Conservation (phyloP, 2,888 invertebrate genomes). For the Mesorhabditis spiculigera region DNA sequence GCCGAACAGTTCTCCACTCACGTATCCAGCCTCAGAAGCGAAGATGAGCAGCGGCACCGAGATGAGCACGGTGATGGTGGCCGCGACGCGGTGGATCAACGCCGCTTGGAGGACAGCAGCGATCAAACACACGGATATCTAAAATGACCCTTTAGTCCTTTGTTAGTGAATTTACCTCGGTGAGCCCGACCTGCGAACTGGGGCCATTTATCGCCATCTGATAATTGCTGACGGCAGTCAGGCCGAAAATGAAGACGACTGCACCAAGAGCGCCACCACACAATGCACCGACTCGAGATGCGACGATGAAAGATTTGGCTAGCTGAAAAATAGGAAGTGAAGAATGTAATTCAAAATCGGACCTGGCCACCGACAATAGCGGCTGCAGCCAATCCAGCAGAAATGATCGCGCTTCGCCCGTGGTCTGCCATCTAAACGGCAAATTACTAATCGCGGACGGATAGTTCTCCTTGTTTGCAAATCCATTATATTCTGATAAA, state of each 20-base stretch:
- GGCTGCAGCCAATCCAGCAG: not conserved
- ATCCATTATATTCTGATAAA: slow-evolving; percentile 6
- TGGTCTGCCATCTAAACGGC: slow-evolving; percentile 10
- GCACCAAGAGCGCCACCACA: slow-evolving; percentile 22
- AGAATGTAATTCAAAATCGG: not conserved
- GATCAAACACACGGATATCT: not conserved
- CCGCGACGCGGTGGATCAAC: not conserved
- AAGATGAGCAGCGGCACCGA: not conserved
- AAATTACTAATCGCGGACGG: not conserved
- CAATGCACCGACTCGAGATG: slow-evolving; percentile 9
- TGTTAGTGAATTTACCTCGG: not conserved
- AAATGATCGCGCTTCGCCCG: not conserved
- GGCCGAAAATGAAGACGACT: slow-evolving; percentile 33
- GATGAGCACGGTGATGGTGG: not conserved
- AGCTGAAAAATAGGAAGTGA: not conserved
- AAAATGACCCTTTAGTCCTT: not conserved
- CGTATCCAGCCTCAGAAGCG: not conserved
- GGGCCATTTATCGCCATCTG: slow-evolving; percentile 23
- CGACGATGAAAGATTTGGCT: not conserved
- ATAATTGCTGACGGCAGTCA: slow-evolving; percentile 34
- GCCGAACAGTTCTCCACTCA: no score
- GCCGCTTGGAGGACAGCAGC: not conserved
- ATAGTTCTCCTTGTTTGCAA: not conserved
- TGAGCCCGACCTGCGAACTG: not conserved
- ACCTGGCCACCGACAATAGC: slow-evolving; percentile 7